Conservation (phyloP, 2,113 vertebrate species). For the Anser brachyrhynchus region DNA sequence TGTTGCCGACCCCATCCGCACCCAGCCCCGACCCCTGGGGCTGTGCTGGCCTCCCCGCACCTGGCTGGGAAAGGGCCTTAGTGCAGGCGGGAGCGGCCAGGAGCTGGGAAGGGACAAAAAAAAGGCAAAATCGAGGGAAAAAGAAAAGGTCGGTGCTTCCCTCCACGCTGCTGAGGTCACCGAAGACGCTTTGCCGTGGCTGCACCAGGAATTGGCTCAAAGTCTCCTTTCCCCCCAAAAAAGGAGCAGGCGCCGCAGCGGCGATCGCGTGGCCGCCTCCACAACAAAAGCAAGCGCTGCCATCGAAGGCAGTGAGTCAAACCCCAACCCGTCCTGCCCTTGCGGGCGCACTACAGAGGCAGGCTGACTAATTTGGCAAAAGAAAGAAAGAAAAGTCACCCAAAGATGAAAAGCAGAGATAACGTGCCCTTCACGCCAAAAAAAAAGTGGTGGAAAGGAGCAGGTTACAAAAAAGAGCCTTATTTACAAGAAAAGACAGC, state of each 20-base stretch:
- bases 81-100: fast-evolving
- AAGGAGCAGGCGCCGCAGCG: fast-evolving
- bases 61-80: background rate
- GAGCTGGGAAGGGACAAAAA: background rate
- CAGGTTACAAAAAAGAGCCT: constrained; percentile 31
- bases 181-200: too few species aligned
- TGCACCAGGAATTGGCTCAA: too few species aligned
- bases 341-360: background rate
- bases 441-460: background rate
- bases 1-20: background rate
- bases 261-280: background rate
- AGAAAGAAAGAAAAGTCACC: background rate
- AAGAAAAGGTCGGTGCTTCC: too few species aligned
- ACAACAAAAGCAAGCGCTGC: background rate
- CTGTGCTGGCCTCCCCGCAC: fast-evolving
- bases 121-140: fast-evolving
- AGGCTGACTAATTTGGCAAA: background rate
- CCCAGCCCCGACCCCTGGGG: too few species aligned
- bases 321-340: background rate
- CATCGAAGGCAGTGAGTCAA: background rate
- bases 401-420: constrained; percentile 5
- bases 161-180: too few species aligned
- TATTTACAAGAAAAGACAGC: constrained; percentile 20
- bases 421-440: background rate
- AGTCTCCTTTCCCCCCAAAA: too few species aligned